Evolutionary conservation across 2,888 invertebrate species (phyloP), one percentile per base, ranked within the genome.

Genomic region (Elaeidobius kamerunicus): DNA sequence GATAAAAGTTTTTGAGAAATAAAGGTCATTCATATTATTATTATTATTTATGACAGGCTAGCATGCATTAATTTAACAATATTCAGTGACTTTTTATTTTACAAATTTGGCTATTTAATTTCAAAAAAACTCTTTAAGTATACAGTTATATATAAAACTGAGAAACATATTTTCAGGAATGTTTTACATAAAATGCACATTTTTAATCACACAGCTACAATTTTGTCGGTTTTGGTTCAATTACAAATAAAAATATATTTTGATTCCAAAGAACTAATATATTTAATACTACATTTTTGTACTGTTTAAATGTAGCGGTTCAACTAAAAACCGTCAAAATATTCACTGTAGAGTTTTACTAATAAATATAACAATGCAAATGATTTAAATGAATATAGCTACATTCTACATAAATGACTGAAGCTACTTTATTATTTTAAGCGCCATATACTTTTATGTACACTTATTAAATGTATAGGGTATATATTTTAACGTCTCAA

Each of bases 401-500:
- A 65, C 57, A 57, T 42, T 27, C 65, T 67, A 66, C 59, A 57
- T 63, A 64, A 65, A 63, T 61, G 62, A 63, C 60, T 65, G 63
- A 67, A 67, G 67, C 67, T 67, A 67, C 63, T 66, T 64, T 55
- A 27, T 15, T 18, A 61, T 60, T 65, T n/a, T 63, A 67, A 68
- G 67, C 68, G 67, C 67, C 67, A 67, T 67, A 66, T 66, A 67
- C 62, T 63, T 63, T 64, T 68, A 68, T 68, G 64, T 68, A 68
- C 68, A 68, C 63, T 65, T 41, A 48, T 67, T 63, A 62, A 63
- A 64, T 61, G 60, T 66, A 61, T 61, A 58, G 51, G 60, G 57
- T 62, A 62, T 51, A 49, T 55, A 54, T 45, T 47, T 49, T 44
- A 44, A 43, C 14, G 30, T 46, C 38, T 53, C 18, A 44, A 35